Conservation (phyloP, 2,888 invertebrate species). For the Caenorhabditis virilis region DNA sequence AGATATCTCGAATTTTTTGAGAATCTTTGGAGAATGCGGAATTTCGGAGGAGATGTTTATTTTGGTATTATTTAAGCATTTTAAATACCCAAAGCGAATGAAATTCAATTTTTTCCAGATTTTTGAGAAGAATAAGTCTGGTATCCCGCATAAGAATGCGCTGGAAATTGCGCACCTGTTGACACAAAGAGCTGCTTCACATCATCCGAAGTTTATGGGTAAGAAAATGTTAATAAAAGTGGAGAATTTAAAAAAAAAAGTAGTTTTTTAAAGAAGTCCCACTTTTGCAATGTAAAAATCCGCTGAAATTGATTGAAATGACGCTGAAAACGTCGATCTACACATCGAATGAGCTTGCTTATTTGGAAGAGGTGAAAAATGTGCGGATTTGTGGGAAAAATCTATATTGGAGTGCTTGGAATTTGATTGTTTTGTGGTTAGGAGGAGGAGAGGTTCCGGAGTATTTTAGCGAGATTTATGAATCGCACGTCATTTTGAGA, state of each 20-base stretch:
- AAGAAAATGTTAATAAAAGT: background rate
- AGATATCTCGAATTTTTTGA: slow-evolving; percentile 23
- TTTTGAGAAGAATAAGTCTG: slow-evolving; percentile 3
- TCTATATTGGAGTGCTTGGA: slow-evolving; percentile 23
- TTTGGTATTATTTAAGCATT: slow-evolving; percentile 7
- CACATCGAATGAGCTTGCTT: background rate
- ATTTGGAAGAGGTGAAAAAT: slow-evolving; percentile 1
- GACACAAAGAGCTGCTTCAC: slow-evolving; percentile 18
- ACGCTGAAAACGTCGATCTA: slow-evolving; percentile 13
- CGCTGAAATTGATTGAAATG: slow-evolving; percentile 19
- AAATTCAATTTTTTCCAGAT: slow-evolving; percentile 16
- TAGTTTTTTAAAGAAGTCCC: background rate
- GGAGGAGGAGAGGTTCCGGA: slow-evolving; percentile 10
- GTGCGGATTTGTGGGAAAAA: background rate
- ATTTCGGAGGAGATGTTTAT: slow-evolving; percentile 25
- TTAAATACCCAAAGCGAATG: too few relatives aligned
- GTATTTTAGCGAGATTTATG: slow-evolving; percentile 13
- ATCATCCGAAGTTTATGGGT: slow-evolving; percentile 3
- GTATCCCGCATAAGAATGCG: slow-evolving; percentile 2
- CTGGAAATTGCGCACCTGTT: slow-evolving; percentile 13
- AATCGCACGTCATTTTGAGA: slow-evolving; percentile 15
- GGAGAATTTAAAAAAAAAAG: background rate
- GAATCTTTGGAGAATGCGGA: slow-evolving; percentile 40
- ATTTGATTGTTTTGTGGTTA: slow-evolving; percentile 21
- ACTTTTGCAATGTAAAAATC: slow-evolving; percentile 5